Conservation (phyloP, 2,888 invertebrate genomes). For the Athalia cordata region DNA sequence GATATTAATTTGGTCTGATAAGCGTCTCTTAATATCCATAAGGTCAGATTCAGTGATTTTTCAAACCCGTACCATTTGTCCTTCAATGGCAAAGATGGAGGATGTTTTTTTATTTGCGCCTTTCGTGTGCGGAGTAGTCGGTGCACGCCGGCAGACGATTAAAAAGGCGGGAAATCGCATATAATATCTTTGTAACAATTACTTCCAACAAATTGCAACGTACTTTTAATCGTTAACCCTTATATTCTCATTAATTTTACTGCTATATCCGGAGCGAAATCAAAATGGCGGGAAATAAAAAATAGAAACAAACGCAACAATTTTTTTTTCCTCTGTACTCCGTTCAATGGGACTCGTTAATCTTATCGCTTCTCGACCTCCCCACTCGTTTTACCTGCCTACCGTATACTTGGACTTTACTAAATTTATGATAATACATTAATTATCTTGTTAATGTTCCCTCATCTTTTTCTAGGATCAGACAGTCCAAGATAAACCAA, state of each 20-base stretch:
- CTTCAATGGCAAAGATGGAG: slow-evolving; percentile 70
- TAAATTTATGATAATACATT: not conserved
- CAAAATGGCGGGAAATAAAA: slow-evolving; percentile 55
- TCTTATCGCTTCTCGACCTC: slow-evolving; percentile 58
- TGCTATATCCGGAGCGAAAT: slow-evolving; percentile 43
- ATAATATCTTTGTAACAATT: slow-evolving; percentile 15
- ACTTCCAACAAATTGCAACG: slow-evolving; percentile 11
- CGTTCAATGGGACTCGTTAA: slow-evolving; percentile 59
- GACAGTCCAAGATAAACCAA: slow-evolving; percentile 66
- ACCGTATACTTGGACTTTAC: slow-evolving; percentile 3
- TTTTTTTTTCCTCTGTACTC: slow-evolving; percentile 20
- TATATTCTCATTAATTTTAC: not conserved
- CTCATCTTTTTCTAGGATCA: slow-evolving; percentile 63
- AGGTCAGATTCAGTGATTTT: slow-evolving; percentile 56
- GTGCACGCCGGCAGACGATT: slow-evolving; percentile 54
- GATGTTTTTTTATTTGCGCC: slow-evolving; percentile 58
- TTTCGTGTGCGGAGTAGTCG: slow-evolving; percentile 52
- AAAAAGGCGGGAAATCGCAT: slow-evolving; percentile 67
- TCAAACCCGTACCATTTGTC: slow-evolving; percentile 67
- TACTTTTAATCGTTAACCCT: not conserved
- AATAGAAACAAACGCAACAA: slow-evolving; percentile 18
- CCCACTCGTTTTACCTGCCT: not conserved
- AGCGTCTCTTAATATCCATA: slow-evolving; percentile 48
- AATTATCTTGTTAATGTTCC: slow-evolving; percentile 27
- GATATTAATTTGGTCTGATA: slow-evolving; percentile 24